phyloP scores from a whole-genome alignment of 53 echinoderm and acorn worm species.

The Luidia sarsii region DNA sequence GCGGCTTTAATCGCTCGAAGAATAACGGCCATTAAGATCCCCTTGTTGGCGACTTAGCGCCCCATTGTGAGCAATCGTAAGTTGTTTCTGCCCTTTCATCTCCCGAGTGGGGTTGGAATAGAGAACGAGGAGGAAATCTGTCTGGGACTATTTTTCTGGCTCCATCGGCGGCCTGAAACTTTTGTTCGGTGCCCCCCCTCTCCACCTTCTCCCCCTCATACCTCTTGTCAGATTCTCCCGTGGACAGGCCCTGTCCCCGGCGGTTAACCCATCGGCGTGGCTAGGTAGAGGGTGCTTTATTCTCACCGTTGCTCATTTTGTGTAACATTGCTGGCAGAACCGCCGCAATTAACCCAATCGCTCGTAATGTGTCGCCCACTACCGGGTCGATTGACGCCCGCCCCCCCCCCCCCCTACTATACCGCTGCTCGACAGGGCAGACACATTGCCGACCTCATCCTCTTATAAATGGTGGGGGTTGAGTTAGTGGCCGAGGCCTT shows the following conservation, averaged over 20 bases:
- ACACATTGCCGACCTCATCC: background rate
- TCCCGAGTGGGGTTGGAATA: background rate
- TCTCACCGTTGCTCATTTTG: background rate
- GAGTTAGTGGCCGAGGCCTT: no score
- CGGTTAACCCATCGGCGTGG: background rate
- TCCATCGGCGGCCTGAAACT: no score
- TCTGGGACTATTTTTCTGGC: background rate
- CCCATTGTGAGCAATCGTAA: constrained; percentile 34
- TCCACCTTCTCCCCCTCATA: no score
- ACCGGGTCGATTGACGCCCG: background rate
- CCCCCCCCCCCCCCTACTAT: background rate
- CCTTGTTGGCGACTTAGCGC: constrained; percentile 43
- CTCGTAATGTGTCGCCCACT: background rate
- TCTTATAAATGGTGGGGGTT: no score
- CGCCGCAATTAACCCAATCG: background rate
- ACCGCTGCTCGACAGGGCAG: background rate
- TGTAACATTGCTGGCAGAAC: background rate
- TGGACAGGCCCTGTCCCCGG: background rate
- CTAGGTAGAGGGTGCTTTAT: background rate
- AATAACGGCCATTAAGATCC: constrained; percentile 37
- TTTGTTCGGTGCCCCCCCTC: no score
- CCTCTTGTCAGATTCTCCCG: background rate
- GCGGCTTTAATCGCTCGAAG: constrained; percentile 28
- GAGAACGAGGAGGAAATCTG: background rate
- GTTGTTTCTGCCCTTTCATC: background rate